Base-by-base conservation (phyloP, 2,797 vertebrate species). In the Gallirallus australis region DNA sequence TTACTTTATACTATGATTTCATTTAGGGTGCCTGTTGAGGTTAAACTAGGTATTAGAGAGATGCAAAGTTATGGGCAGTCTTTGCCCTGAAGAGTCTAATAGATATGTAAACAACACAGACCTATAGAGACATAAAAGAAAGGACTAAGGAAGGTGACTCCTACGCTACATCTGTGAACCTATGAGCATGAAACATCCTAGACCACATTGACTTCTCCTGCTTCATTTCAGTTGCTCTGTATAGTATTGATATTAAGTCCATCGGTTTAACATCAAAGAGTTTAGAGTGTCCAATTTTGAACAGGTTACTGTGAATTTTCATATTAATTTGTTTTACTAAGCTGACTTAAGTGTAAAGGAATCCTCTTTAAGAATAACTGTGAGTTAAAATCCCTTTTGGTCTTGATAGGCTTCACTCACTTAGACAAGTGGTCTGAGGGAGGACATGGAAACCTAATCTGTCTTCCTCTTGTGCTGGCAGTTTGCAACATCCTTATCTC, bases 401-500 rank as follows among this genome's bases (percentile, higher is more conserved):
- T 86, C 7, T 82, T 65, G 45, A 31, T 33, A 45, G 82, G 42
- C 82, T 84, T 92, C 68, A 31, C 17, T 71, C 73, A 48, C 52
- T 78, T 75, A 59, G 52, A 69, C 56, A 45, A 89, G 42, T 40
- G 48, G 48, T 70, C 56, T 2, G 6, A 89, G 53, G 40, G 73
- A 82, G 76, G 57, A 61, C 61, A 12, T 48, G 42, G 69, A 88
- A 93, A 77, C 35, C 47, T 89, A 35, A 69, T 71, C 89, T 71
- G 30, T 69, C 75, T 81, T 93, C 63, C 28, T 76, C 28, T 69
- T 90, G 69, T 78, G 40, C 85, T 90, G 84, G 57, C 79, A 91
- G 50, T 87, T 89, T 89, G 65, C 69, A 83, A 68, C 66, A 56
- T 65, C 66, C 37, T 81, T 92, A 83, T 88, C 84, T 93, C 72